These are phyloP conservation scores for Himalopsyche japonica DNA, from an alignment of 2,888 invertebrate species.

Conservation along the genomic window DNA sequence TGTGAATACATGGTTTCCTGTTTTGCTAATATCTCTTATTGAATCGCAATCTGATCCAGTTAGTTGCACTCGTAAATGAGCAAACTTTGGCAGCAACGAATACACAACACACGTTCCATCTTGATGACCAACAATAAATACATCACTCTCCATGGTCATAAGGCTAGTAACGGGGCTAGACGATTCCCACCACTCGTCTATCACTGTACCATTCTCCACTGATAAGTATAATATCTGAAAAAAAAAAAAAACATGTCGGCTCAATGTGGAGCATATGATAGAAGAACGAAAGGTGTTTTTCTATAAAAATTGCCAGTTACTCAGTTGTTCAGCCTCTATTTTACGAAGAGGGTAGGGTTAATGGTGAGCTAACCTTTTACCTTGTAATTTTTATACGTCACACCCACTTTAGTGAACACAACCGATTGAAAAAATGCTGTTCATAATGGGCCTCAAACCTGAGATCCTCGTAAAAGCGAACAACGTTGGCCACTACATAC, in stretches of 20 bases:
- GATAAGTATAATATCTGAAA: conserved; percentile 51
- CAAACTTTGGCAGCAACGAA: conserved; percentile 51
- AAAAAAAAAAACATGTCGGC: neutral
- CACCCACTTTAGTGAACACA: no score
- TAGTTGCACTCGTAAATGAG: conserved; percentile 55
- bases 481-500: no score
- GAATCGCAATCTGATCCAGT: conserved; percentile 74
- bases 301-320: no score
- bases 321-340: no score
- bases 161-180: conserved; percentile 62
- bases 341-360: no score
- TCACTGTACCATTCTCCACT: conserved; percentile 47
- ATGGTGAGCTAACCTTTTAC: no score
- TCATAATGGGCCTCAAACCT: no score
- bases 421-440: no score
- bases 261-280: no score
- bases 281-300: no score
- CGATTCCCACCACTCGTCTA: conserved; percentile 58
- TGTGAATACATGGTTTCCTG: conserved; percentile 64
- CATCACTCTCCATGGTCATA: conserved; percentile 52
- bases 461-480: no score
- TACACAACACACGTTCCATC: conserved; percentile 66
- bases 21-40: conserved; percentile 64
- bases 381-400: no score
- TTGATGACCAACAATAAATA: conserved; percentile 62